A percentile compares a stretch with the other conserved stretches of the same genome.
These are phyloP conservation scores for Synergus laeviventris DNA, from an alignment of 2,888 invertebrate species.

Conservation along the genomic window DNA sequence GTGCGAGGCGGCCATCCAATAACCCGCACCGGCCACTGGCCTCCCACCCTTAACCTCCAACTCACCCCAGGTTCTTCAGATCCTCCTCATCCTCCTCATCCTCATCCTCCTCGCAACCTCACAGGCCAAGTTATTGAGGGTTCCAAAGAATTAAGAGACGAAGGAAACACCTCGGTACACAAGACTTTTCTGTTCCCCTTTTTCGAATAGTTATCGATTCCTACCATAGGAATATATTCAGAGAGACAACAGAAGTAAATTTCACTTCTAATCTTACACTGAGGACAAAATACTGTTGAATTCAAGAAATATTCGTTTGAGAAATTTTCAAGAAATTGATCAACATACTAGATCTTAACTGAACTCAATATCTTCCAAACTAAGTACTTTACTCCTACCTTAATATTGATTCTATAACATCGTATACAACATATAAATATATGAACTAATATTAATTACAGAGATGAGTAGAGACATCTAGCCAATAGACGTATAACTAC, in stretches of 20 bases:
- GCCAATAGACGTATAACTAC: not conserved
- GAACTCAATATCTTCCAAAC: too few relatives aligned
- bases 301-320: too few relatives aligned
- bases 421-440: too few relatives aligned
- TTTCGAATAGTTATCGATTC: slow-evolving; percentile 39
- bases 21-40: slow-evolving; percentile 70
- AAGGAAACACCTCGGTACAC: slow-evolving; percentile 44
- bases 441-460: too few relatives aligned
- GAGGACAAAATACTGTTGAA: too few relatives aligned
- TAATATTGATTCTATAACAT: too few relatives aligned
- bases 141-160: slow-evolving; percentile 62
- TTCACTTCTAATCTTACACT: too few relatives aligned
- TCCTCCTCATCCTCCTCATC: slow-evolving; percentile 43
- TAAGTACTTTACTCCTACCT: too few relatives aligned
- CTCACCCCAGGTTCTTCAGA: slow-evolving; percentile 46
- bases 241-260: not conserved
- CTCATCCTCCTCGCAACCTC: slow-evolving; percentile 42
- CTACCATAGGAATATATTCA: not conserved
- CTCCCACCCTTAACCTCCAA: slow-evolving; percentile 52
- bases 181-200: slow-evolving; percentile 45
- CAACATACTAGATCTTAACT: too few relatives aligned
- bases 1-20: slow-evolving; percentile 73
- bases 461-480: too few relatives aligned
- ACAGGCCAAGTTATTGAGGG: slow-evolving; percentile 61
- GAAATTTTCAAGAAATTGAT: too few relatives aligned